Evolutionary conservation across 2,888 invertebrate species (phyloP).

Genomic region (Tenthredo mesomela): DNA sequence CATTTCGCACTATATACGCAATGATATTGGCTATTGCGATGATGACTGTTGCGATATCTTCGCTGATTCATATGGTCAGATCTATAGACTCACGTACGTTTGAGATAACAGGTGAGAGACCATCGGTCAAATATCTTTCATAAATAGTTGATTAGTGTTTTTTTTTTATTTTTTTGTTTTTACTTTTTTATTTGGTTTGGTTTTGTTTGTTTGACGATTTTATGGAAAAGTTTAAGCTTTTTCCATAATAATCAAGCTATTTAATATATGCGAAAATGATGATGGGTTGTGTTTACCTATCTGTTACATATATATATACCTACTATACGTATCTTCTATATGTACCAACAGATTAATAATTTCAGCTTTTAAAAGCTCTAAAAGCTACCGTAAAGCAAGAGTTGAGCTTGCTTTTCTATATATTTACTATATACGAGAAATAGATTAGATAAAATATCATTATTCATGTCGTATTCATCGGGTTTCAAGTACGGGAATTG

Average conservation of each 20-base stretch:
- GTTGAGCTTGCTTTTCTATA: neutral
- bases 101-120: constrained; percentile 67
- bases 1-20: constrained; percentile 66
- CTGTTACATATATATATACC: neutral
- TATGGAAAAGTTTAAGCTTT: neutral
- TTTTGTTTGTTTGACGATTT: neutral
- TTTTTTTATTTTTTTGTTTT: neutral
- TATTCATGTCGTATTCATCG: constrained; percentile 3
- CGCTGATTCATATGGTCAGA: constrained; percentile 70
- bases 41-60: constrained; percentile 64
- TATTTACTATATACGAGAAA: too few relatives aligned
- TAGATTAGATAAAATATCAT: constrained; percentile 34
- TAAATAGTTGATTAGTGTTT: neutral
- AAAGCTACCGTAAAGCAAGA: constrained; percentile 30
- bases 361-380: constrained; percentile 35
- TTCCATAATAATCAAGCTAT: too few relatives aligned
- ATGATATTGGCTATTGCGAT: constrained; percentile 59
- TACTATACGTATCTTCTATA: too few relatives aligned
- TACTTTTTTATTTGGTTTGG: neutral
- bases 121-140: neutral
- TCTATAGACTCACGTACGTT: constrained; percentile 68
- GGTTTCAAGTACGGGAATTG: neutral
- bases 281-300: neutral
- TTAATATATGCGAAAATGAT: neutral
- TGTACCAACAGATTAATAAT: neutral